Evolutionary conservation across 1,140 invertebrate genomes (phyloP), one percentile per base, ranked within the genome.

Genomic region (Trichomalopsis sarcophagae): DNA sequence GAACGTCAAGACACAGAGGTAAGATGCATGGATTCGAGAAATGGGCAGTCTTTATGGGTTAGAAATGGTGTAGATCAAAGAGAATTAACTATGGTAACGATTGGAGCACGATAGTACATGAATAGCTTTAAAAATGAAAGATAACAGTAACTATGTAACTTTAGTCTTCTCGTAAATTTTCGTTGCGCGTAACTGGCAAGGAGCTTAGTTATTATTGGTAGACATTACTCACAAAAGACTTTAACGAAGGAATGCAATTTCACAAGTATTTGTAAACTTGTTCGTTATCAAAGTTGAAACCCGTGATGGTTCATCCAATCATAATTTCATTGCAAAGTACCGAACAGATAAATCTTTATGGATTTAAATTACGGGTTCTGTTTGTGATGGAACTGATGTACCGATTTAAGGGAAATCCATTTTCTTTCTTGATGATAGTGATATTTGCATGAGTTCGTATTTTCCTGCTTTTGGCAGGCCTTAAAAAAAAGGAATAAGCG

Each of bases 1-100:
- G 76, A 50, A 4, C 36, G 87, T 85, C 0, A 92, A 91, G 82
- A 90, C 91, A 10, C 91, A 90, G 9, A 91, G 91, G 91, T 91
- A 86, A 71, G 36, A n/a, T n/a, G 7, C 55, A n/a, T n/a, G 55
- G 55, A 17, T 62, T 71, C 3, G 68, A 10, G 27, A 33, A 71
- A 33, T 71, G 23, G 73, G 40, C 73, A 17, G 10, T 36, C 33
- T n/a, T 36, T 36, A 3, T 36, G 33, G 33, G 3, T 27, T 69
- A 4, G 27, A 11, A 69, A 2, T 69, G n/a, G n/a, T 27, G 10
- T 69, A 27, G 27, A 69, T 27, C 68, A 69, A 69, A 69, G 68
- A 7, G 62, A 66, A 66, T 44, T 44, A 10, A 9, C 9, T 44
- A 5, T 10, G 40, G 9, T 9, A 44, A 44, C 9, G 40, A 44